Percentiles rank a stretch among this genome's conserved stretches.
Conservation (phyloP, 2,888 invertebrate species). For the Temnothorax rugatulus region DNA sequence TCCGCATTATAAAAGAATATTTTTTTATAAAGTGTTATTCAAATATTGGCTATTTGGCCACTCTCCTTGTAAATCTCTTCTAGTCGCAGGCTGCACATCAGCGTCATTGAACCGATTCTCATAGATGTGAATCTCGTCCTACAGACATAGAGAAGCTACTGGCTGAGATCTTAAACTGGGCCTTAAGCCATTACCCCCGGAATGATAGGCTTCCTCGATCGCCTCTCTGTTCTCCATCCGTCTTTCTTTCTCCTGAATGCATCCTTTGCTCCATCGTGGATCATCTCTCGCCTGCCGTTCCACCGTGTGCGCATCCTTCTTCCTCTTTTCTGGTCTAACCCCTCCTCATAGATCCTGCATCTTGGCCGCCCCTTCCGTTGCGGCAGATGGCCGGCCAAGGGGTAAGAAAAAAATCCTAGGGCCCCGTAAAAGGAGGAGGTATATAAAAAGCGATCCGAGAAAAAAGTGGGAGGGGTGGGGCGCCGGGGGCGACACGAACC, state of each 20-base stretch:
- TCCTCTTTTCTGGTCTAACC: constrained; percentile 62
- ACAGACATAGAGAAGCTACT: constrained; percentile 36
- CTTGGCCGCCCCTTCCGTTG: constrained; percentile 87
- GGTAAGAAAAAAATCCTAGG: constrained; percentile 85
- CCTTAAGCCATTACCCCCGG: constrained; percentile 83
- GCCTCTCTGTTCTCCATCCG: constrained; percentile 70
- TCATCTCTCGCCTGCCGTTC: constrained; percentile 45
- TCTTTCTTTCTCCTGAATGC: constrained; percentile 57
- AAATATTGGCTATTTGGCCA: neutral
- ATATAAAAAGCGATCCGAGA: constrained; percentile 84
- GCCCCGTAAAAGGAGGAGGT: constrained; percentile 77
- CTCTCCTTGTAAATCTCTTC: neutral
- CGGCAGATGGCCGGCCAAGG: constrained; percentile 88
- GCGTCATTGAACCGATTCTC: constrained; percentile 35
- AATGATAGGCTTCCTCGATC: constrained; percentile 69
- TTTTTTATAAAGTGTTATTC: constrained; percentile 6
- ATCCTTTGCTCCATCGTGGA: constrained; percentile 58
- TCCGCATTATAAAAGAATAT: neutral
- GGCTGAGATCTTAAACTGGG: constrained; percentile 68
- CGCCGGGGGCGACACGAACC: constrained; percentile 76
- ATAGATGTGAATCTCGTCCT: constrained; percentile 43
- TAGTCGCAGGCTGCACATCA: constrained; percentile 19
- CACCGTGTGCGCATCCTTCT: constrained; percentile 63
- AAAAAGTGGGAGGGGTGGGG: constrained; percentile 76
- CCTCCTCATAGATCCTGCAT: constrained; percentile 82